Evolutionary conservation across 2,797 vertebrate species (phyloP).

Genomic region (Notolabrus celidotus): DNA sequence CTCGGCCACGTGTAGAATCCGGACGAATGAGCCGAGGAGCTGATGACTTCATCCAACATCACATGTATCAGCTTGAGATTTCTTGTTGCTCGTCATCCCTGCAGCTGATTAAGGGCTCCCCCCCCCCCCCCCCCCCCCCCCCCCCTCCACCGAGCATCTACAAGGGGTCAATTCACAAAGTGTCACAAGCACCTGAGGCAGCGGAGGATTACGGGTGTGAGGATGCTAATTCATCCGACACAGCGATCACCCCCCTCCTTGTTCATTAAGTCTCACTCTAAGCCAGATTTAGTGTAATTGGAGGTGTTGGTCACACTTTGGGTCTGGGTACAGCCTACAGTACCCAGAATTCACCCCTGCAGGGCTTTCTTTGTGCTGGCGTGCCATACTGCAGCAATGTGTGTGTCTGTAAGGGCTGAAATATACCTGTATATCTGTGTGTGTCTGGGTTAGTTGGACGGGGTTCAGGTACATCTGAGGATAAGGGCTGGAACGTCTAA

Average conservation of each 20-base stretch:
- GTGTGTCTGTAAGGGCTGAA: constrained; percentile 60
- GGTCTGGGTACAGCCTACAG: constrained; percentile 41
- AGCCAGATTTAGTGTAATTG: constrained; percentile 6
- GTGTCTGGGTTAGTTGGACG: constrained; percentile 42
- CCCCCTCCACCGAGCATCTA: constrained; percentile 65
- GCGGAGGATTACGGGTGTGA: constrained; percentile 14
- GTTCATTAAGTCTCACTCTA: constrained; percentile 27
- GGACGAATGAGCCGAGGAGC: constrained; percentile 76
- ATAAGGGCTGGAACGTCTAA: not conserved
- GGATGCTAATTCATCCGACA: constrained; percentile 32
- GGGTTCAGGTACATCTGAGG: constrained; percentile 4
- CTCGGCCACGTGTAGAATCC: constrained; percentile 41
- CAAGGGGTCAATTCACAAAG: constrained; percentile 82
- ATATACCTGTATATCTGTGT: constrained; percentile 72
- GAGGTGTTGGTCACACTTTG: constrained; percentile 81
- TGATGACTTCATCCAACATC: constrained; percentile 82
- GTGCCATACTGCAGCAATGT: constrained; percentile 57
- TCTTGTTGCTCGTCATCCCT: constrained; percentile 42
- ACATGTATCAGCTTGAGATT: constrained; percentile 75
- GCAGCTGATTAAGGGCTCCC: constrained; percentile 83
- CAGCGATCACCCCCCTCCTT: constrained; percentile 11
- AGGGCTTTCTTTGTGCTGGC: constrained; percentile 71
- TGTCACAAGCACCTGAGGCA: constrained; percentile 76
- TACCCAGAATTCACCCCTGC: constrained; percentile 81
- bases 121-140: constrained; percentile 71